Conservation (phyloP, 2,797 vertebrate species). For the Pipistrellus nathusii region DNA sequence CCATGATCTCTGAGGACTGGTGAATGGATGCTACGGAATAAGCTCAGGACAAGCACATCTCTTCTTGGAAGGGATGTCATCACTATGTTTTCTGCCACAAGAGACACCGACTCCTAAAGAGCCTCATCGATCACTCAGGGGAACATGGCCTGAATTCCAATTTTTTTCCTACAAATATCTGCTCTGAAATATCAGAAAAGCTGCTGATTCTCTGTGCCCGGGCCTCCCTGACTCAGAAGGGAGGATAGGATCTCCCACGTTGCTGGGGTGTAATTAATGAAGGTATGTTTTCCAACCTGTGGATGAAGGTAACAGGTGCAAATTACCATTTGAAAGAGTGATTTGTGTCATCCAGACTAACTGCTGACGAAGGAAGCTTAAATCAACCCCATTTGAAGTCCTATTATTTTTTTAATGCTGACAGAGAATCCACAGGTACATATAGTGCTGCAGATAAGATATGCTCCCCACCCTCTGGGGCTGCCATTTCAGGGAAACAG, state of each 20-base stretch:
- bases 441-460: slow-evolving; percentile 66
- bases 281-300: slow-evolving; percentile 75
- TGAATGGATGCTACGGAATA: slow-evolving; percentile 2
- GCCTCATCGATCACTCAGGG: slow-evolving; percentile 9
- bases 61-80: slow-evolving; percentile 49
- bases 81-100: slow-evolving; percentile 12
- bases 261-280: slow-evolving; percentile 75
- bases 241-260: slow-evolving; percentile 2
- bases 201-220: slow-evolving; percentile 38
- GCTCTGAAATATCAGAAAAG: slow-evolving; percentile 61
- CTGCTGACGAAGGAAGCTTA: slow-evolving; percentile 77
- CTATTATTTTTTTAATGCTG: slow-evolving; percentile 80
- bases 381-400: slow-evolving; percentile 79
- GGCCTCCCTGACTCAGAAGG: neutral
- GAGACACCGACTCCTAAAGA: slow-evolving; percentile 45
- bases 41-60: slow-evolving; percentile 5
- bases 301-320: slow-evolving; percentile 82
- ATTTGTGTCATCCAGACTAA: slow-evolving; percentile 74
- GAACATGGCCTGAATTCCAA: slow-evolving; percentile 65
- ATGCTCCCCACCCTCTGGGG: slow-evolving; percentile 60
- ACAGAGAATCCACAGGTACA: slow-evolving; percentile 70
- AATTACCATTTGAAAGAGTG: slow-evolving; percentile 83
- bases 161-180: slow-evolving; percentile 55
- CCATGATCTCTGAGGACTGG: slow-evolving; percentile 52
- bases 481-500: slow-evolving; percentile 66